A percentile compares a stretch with the other conserved stretches of the same genome.
Evolutionary conservation across 2,888 invertebrate genomes (phyloP).

Genomic region (Allophyes oxyacanthae): DNA sequence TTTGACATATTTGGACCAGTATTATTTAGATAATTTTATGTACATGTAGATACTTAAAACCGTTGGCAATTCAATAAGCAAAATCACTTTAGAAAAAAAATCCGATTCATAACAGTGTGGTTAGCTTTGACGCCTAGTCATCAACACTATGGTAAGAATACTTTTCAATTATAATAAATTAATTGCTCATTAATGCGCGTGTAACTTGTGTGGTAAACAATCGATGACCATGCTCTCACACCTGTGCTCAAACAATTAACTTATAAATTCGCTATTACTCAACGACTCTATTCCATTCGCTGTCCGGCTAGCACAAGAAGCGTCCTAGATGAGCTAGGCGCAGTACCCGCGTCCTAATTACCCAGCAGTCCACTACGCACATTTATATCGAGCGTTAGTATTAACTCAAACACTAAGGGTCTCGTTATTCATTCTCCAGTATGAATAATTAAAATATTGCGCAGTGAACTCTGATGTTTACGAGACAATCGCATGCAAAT

Average conservation of each 20-base stretch:
- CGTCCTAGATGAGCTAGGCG: constrained; percentile 26
- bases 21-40: too few species aligned
- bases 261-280: constrained; percentile 34
- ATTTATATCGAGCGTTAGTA: constrained; percentile 45
- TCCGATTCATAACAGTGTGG: constrained; percentile 2
- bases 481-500: constrained; percentile 69
- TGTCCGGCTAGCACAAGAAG: constrained; percentile 20
- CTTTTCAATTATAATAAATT: constrained; percentile 68
- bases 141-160: constrained; percentile 5
- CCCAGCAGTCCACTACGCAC: constrained; percentile 29
- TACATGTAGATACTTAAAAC: neutral
- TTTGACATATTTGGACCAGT: too few species aligned
- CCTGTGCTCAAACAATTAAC: constrained; percentile 52
- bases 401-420: constrained; percentile 48
- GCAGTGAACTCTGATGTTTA: constrained; percentile 71
- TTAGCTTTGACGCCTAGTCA: constrained; percentile 4
- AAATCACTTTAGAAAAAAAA: constrained; percentile 5
- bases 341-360: constrained; percentile 42
- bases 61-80: neutral
- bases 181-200: constrained; percentile 73
- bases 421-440: constrained; percentile 58
- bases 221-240: constrained; percentile 55
- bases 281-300: constrained; percentile 16
- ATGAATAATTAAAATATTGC: constrained; percentile 68
- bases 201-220: constrained; percentile 66